Evolutionary conservation across 2,888 invertebrate genomes (phyloP), one percentile per base, ranked within the genome.

Genomic region (Biston betularia): DNA sequence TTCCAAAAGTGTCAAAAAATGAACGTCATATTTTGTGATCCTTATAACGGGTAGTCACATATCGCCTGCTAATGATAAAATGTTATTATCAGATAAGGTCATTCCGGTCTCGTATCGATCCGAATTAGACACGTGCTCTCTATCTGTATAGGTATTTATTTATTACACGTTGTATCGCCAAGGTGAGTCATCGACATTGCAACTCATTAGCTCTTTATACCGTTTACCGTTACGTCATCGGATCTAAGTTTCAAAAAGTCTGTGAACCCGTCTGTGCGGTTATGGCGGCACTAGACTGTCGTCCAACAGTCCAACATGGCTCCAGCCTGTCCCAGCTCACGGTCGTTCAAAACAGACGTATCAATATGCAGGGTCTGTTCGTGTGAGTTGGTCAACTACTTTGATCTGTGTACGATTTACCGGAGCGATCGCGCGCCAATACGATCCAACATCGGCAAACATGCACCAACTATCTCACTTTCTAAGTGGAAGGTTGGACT

Each of bases 151-250:
- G 38, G 38, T 15, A 24, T 24, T 24, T 24, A 24, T 24, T 24
- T 24, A 24, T 35, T 64, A 54, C 46, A 42, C 35, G 33, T 50
- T 46, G 14, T 55, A 60, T 65, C 45, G 44, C 40, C 56, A 61
- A 65, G 56, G 60, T 65, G 65, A 61, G 60, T 65, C 65, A 61
- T 56, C 60, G 65, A 65, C 61, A 61, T 56, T 65, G 59, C 50
- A 59, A 12, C 42, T 40, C 59, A 59, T 45, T 38, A 24, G 24
- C 56, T 63, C 38, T 45, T 34, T 48, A 49, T 12, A 46, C 35
- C 50, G 52, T 58, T 58, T 35, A 53, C 33, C 12, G 54, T 54
- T 54, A 60, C 59, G 45, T 60, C 59, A 65, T 35, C 15, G 44
- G 40, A 24, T n/a, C 44, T 56, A 63, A 49, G 15, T 54, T 35